These are phyloP conservation scores for Rhopilema esculentum DNA, from an alignment of 30 jellyfish, hydroid and myxozoan genomes.

Conservation along the genomic window DNA sequence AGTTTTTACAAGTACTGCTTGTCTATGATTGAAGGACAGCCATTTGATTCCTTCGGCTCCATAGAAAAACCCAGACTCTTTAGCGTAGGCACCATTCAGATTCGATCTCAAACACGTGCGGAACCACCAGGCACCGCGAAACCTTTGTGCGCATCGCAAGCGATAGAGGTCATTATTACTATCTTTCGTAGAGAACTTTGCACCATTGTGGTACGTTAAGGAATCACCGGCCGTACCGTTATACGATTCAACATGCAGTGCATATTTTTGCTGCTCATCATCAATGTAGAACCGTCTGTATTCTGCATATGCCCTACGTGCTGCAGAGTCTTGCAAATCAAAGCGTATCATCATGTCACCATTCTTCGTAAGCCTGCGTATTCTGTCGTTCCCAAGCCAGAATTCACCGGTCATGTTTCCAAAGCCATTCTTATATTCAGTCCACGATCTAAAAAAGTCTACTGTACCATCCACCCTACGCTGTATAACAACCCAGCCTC, in stretches of 20 bases:
- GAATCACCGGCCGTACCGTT: conserved; percentile 58
- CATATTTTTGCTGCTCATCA: conserved; percentile 2
- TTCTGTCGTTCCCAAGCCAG: conserved; percentile 47
- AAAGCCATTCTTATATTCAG: conserved; percentile 34
- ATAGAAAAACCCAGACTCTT: background rate
- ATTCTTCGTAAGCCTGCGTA: background rate
- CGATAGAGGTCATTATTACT: background rate
- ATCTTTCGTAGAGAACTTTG: conserved; percentile 38
- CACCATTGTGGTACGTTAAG: conserved; percentile 14
- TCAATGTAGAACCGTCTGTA: conserved; percentile 20
- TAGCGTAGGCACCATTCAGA: conserved; percentile 32
- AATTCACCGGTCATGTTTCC: conserved; percentile 30
- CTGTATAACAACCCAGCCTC: conserved; percentile 59
- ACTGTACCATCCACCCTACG: conserved; percentile 47
- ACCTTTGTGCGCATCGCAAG: conserved; percentile 8
- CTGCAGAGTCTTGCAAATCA: conserved; percentile 20
- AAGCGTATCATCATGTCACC: conserved; percentile 18
- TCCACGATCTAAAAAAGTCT: conserved; percentile 38
- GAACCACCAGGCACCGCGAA: conserved; percentile 61
- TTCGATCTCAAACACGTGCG: conserved; percentile 18
- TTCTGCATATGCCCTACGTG: conserved; percentile 18
- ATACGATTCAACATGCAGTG: conserved; percentile 7
- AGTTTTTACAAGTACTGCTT: conserved; percentile 10
- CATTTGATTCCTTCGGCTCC: conserved; percentile 46
- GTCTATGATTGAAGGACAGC: background rate